Conservation (phyloP, 2,888 invertebrate species). For the Tachina grossa region DNA sequence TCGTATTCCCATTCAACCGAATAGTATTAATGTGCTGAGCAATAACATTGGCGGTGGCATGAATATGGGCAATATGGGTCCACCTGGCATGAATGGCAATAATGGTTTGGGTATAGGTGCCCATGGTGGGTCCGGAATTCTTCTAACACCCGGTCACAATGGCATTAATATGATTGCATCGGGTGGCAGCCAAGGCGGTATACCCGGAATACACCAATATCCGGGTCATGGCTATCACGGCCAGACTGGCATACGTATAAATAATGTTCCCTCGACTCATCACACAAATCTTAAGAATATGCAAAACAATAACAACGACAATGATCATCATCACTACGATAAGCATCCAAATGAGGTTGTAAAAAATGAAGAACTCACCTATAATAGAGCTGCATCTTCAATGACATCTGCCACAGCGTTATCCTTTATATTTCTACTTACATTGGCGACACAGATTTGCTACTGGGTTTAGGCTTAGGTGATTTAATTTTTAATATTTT, state of each 20-base stretch:
- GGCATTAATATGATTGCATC: slow-evolving; percentile 78
- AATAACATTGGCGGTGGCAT: slow-evolving; percentile 76
- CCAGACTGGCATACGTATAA: slow-evolving; percentile 81
- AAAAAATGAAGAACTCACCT: slow-evolving; percentile 95
- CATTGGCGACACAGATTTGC: slow-evolving; percentile 64
- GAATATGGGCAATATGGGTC: slow-evolving; percentile 62
- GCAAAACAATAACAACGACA: slow-evolving; percentile 74
- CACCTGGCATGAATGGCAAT: slow-evolving; percentile 61
- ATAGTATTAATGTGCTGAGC: slow-evolving; percentile 75
- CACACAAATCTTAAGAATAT: slow-evolving; percentile 79
- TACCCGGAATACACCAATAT: slow-evolving; percentile 68
- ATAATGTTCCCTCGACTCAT: slow-evolving; percentile 81
- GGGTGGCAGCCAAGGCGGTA: slow-evolving; percentile 74
- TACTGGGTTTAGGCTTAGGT: slow-evolving; percentile 64
- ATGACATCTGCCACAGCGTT: slow-evolving; percentile 64
- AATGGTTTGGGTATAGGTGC: slow-evolving; percentile 67
- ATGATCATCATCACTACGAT: slow-evolving; percentile 87
- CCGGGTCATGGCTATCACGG: slow-evolving; percentile 74
- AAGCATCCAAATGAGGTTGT: slow-evolving; percentile 96
- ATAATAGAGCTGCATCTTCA: slow-evolving; percentile 84
- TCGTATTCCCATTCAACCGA: slow-evolving; percentile 81
- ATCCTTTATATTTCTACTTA: slow-evolving; percentile 64
- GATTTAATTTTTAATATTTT: neutral
- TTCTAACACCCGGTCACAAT: slow-evolving; percentile 76
- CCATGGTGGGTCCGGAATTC: slow-evolving; percentile 75